Evolutionary conservation across 2,113 vertebrate species (phyloP), one percentile per base, ranked within the genome.

Genomic region (Montifringilla adamsi): DNA sequence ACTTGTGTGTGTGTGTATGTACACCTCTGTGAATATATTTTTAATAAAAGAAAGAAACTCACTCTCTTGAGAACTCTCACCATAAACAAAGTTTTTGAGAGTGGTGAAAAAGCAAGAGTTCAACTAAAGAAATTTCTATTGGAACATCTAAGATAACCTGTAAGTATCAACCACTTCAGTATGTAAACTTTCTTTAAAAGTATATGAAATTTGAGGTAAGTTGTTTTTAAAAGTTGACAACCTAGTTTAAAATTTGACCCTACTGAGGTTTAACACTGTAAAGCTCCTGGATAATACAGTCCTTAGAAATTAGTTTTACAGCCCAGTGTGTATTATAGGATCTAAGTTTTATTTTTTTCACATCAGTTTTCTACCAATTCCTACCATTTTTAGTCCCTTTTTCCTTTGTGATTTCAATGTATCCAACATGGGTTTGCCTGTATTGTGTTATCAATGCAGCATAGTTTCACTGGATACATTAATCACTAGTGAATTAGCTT

Each of bases 151-250:
- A 97, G 97, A 97, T 97, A 97, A 96, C 96, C 97, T 98, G 98
- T 98, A 98, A 98, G 98, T 98, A 98, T 98, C 87, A 84, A 86
- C 96, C 89, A 93, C 96, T 92, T 96, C 95, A 97, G 97, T 97
- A 97, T 97, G 56, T 97, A 97, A 96, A 97, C 70, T 97, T 97
- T 97, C 97, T 97, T 96, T 97, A 83, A 97, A 98, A 97, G 96
- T 98, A 95, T 97, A 97, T 97, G 97, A 98, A 95, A 97, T 95
- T 97, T 97, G 98, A 98, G 98, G 98, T 98, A 98, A 98, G 98
- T 98, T 98, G 79, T 94, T 97, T 96, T 92, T 59, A 67, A 37
- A 94, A 91, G 84, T 91, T 95, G 52, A 83, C 70, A 84, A 14
- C 58, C 24, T 94, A 96, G 70, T 95, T 58, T 93, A 94, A 95